Evolutionary conservation across 1,140 invertebrate species (phyloP).

Genomic region (Neodiprion virginianus): DNA sequence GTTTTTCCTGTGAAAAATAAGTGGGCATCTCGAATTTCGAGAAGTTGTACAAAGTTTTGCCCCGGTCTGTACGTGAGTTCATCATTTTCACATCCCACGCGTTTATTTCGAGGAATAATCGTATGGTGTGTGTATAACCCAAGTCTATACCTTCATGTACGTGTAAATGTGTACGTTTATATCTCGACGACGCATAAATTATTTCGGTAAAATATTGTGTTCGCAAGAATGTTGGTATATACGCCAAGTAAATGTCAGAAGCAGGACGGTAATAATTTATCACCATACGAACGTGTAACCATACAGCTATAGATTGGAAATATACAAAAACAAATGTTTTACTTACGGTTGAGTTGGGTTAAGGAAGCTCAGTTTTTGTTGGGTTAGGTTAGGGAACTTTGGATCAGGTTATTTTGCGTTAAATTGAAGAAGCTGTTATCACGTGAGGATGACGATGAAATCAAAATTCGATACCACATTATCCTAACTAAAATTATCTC

Average conservation of each 20-base stretch:
- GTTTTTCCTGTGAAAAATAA: not conserved
- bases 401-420: too few relatives aligned
- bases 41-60: conserved; percentile 19
- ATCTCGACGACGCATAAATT: conserved; percentile 45
- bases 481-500: too few relatives aligned
- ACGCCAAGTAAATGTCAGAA: conserved; percentile 28
- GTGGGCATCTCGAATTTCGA: not conserved
- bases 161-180: conserved; percentile 22
- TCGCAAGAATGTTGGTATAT: conserved; percentile 26
- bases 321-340: too few relatives aligned
- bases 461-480: too few relatives aligned
- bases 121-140: conserved; percentile 10
- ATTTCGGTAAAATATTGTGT: conserved; percentile 38
- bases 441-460: too few relatives aligned
- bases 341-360: too few relatives aligned
- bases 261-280: conserved; percentile 38
- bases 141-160: conserved; percentile 37
- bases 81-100: conserved; percentile 48
- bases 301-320: too few relatives aligned
- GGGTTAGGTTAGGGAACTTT: too few relatives aligned
- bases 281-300: not conserved
- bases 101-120: conserved; percentile 45
- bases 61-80: conserved; percentile 36
- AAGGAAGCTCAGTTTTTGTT: too few relatives aligned
- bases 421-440: too few relatives aligned